Percentiles rank a stretch among this genome's conserved stretches.
Evolutionary conservation across 2,888 invertebrate genomes (phyloP).

Genomic region (Macrosiphum euphorbiae): DNA sequence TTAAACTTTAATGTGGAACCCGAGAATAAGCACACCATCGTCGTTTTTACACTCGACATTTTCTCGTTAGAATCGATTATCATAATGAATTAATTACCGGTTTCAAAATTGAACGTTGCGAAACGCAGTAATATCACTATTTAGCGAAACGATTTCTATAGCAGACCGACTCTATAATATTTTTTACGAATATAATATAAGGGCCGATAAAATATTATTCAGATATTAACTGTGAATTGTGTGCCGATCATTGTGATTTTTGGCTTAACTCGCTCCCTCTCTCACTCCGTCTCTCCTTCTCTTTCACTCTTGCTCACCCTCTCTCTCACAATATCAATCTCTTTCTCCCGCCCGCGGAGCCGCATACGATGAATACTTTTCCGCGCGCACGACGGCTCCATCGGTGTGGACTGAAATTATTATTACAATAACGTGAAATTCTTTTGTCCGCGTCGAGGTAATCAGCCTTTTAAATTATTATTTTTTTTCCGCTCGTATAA

Average conservation of each 20-base stretch:
- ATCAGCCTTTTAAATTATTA: slow-evolving; percentile 2
- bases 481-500: slow-evolving; percentile 15
- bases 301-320: background rate
- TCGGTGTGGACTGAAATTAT: background rate
- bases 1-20: background rate
- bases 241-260: background rate
- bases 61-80: background rate
- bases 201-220: background rate
- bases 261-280: background rate
- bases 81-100: background rate
- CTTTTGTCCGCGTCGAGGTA: slow-evolving; percentile 24
- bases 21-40: background rate
- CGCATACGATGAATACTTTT: background rate
- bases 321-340: background rate
- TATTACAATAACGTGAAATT: slow-evolving; percentile 28
- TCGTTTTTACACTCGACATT: background rate
- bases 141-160: background rate
- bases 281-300: background rate
- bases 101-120: background rate
- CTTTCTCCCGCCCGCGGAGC: background rate
- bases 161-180: background rate
- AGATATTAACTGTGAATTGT: background rate
- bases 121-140: background rate
- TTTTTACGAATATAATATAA: background rate
- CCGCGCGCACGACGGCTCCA: background rate